Percentiles rank a stretch among this genome's conserved stretches.
Conservation (phyloP, 1,140 invertebrate genomes). For the Rhyzopertha dominica region DNA sequence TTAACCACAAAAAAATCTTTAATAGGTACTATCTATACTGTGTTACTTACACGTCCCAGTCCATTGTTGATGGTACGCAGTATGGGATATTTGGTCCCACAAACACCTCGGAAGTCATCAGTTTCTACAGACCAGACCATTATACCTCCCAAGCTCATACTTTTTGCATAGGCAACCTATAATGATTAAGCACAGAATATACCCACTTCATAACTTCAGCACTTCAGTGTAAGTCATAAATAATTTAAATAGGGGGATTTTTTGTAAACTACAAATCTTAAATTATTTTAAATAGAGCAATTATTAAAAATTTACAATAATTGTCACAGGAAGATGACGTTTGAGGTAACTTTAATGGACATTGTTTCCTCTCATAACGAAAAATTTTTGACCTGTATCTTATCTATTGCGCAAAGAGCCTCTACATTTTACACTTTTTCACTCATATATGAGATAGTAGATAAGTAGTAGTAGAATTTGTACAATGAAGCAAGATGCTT, state of each 20-base stretch:
- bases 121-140: constrained; percentile 74
- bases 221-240: neutral
- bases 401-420: no score
- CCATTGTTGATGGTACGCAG: constrained; percentile 52
- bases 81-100: constrained; percentile 55
- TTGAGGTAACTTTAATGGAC: no score
- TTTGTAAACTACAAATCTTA: neutral
- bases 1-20: no score
- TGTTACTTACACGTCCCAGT: no score
- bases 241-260: neutral
- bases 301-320: neutral
- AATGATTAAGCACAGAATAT: constrained; percentile 1
- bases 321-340: neutral
- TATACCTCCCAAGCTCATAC: constrained; percentile 52
- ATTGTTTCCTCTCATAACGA: no score
- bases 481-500: no score
- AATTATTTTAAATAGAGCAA: neutral
- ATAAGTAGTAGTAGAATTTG: no score
- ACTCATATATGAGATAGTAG: no score
- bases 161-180: constrained; percentile 31
- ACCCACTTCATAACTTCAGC: neutral
- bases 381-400: no score
- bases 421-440: no score
- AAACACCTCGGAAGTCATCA: constrained; percentile 48
- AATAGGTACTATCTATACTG: no score